Percentiles rank a stretch among this genome's conserved stretches.
These are phyloP conservation scores for Discoglossus pictus DNA, from an alignment of 2,797 vertebrate genomes.

Conservation along the genomic window DNA sequence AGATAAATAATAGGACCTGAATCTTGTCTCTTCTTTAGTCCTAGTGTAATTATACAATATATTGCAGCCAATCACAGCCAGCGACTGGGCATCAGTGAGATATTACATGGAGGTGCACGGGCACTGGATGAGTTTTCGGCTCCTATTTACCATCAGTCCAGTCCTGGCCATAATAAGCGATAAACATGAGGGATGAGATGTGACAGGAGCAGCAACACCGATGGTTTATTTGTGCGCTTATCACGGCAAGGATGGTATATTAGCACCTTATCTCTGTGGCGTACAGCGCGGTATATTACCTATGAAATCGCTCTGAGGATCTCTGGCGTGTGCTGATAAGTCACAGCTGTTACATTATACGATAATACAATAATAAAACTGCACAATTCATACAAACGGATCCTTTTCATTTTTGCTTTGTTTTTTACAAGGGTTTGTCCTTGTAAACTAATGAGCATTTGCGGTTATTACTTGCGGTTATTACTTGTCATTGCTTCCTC, in stretches of 20 bases:
- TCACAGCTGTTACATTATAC: neutral
- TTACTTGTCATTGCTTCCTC: no score
- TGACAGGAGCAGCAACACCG: conserved; percentile 4
- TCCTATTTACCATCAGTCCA: neutral
- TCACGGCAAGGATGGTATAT: neutral
- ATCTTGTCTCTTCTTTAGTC: conserved; percentile 45
- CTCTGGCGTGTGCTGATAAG: neutral
- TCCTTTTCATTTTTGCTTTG: no score
- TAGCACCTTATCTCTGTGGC: conserved; percentile 17
- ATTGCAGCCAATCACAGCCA: conserved; percentile 45
- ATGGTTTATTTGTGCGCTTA: conserved; percentile 6
- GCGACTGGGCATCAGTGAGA: conserved; percentile 21
- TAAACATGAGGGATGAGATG: conserved; percentile 3
- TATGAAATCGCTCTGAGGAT: neutral
- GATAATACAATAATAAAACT: no score
- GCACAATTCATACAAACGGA: no score
- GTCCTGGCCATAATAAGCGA: neutral
- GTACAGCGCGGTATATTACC: neutral
- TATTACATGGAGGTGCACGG: conserved; percentile 12
- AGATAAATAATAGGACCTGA: conserved; percentile 44
- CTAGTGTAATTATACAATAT: conserved; percentile 47
- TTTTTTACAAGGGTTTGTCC: no score
- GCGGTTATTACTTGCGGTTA: no score
- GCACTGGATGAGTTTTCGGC: conserved; percentile 8
- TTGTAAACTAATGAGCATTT: no score